Conservation (phyloP, 2,888 invertebrate genomes). For the Drepana falcataria region DNA sequence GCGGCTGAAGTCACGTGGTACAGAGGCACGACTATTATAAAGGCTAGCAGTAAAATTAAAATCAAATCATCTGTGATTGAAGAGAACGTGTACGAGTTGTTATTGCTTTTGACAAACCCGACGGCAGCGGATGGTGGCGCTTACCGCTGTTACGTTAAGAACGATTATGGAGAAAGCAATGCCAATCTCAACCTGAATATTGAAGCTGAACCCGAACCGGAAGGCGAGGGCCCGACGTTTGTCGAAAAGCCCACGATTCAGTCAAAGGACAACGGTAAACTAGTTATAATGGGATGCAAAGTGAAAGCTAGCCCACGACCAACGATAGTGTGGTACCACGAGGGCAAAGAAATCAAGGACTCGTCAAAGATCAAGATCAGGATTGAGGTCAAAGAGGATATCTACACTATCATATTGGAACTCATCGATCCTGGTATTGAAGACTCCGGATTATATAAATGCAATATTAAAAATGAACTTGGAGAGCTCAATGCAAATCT, state of each 20-base stretch:
- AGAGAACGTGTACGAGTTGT: slow-evolving; percentile 92
- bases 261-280: slow-evolving; percentile 81
- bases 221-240: slow-evolving; percentile 96
- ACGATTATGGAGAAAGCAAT: slow-evolving; percentile 97
- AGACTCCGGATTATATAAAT: slow-evolving; percentile 98
- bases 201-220: slow-evolving; percentile 96
- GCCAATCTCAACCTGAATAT: slow-evolving; percentile 98
- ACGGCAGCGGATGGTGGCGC: slow-evolving; percentile 77
- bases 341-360: slow-evolving; percentile 84
- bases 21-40: slow-evolving; percentile 91
- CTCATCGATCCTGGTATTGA: slow-evolving; percentile 94
- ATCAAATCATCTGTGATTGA: slow-evolving; percentile 87
- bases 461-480: slow-evolving; percentile 96
- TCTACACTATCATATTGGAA: slow-evolving; percentile 92
- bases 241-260: slow-evolving; percentile 93
- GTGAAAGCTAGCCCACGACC: slow-evolving; percentile 73
- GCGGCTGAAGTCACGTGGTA: slow-evolving; percentile 97
- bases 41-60: slow-evolving; percentile 90
- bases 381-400: slow-evolving; percentile 85
- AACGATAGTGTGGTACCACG: slow-evolving; percentile 75
- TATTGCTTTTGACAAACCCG: slow-evolving; percentile 79
- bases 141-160: slow-evolving; percentile 94
- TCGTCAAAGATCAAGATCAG: slow-evolving; percentile 90
- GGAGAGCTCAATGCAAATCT: slow-evolving; percentile 98
- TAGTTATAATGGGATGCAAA: slow-evolving; percentile 73